phyloP scores from a whole-genome alignment of 1,140 invertebrate species.

The Zelostemma sp. region DNA sequence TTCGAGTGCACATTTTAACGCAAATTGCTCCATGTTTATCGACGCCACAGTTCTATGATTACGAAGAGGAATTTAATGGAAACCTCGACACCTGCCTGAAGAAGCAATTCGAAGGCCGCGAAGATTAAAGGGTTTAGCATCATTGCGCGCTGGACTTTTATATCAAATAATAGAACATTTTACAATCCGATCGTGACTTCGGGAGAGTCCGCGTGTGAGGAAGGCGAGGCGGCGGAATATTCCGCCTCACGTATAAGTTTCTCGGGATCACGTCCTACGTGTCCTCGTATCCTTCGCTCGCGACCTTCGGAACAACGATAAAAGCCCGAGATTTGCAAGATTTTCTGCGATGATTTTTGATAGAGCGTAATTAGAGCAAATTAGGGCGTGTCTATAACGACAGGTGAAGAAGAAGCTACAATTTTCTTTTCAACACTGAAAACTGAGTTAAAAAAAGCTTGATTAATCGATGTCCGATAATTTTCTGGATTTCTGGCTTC shows the following conservation, averaged over 20 bases:
- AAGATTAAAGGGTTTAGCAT: constrained; percentile 43
- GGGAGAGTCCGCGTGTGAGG: constrained; percentile 12
- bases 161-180: constrained; percentile 43
- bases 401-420: too few relatives aligned
- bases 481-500: too few relatives aligned
- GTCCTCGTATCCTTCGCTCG: constrained; percentile 25
- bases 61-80: constrained; percentile 44
- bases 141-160: constrained; percentile 38
- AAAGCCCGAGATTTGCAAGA: too few relatives aligned
- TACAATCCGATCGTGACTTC: constrained; percentile 42
- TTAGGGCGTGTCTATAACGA: too few relatives aligned
- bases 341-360: too few relatives aligned
- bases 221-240: constrained; percentile 23
- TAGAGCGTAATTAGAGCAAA: too few relatives aligned
- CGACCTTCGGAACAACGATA: constrained; percentile 25
- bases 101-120: constrained; percentile 43
- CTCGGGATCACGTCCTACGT: constrained; percentile 33
- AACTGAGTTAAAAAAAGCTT: too few relatives aligned
- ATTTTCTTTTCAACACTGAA: too few relatives aligned
- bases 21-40: constrained; percentile 18
- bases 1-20: not conserved
- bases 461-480: too few relatives aligned
- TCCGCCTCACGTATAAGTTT: constrained; percentile 40
- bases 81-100: constrained; percentile 49
- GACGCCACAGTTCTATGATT: constrained; percentile 30